Evolutionary conservation across 2,113 vertebrate species (phyloP), one percentile per base, ranked within the genome.

Genomic region (Oceanites oceanicus): DNA sequence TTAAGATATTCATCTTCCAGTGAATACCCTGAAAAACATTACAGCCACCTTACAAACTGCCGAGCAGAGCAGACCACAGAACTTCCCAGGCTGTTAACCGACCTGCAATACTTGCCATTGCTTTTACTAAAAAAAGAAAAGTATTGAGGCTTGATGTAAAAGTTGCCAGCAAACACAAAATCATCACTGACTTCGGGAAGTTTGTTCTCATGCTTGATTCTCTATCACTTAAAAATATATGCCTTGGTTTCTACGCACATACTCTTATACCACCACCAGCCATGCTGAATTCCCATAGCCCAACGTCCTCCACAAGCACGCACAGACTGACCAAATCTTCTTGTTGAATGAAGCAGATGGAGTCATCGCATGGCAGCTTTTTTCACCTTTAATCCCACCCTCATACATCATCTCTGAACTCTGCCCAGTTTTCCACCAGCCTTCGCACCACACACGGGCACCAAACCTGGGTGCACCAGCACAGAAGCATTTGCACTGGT

Each of bases 21-120:
- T 4, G 3, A 93, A 72, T 40, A 32, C 66, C 36, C 47, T 52
- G 36, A 75, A 81, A 90, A 58, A 21, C 10, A 15, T 15, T 6
- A 38, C 0, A 0, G 62, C 38, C 47, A 63, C 49, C 32, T n/a
- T 19, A 53, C 25, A 62, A 49, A 77, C 20, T 9, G 49, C 50
- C 18, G 11, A 18, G 65, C 18, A 71, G 15, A 78, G 52, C 18
- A 62, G 40, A 52, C 16, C 45, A 73, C 30, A 30, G 36, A 62
- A 73, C 12, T 22, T 55, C 34, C 14, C 2, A 0, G 13, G 12
- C 82, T 86, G 27, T 34, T 13, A 72, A 34, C 36, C 0, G 0
- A 55, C 40, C 58, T 66, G 38, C 45, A 65, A 47, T 3, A 38
- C 40, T 61, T 76, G 52, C 9, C 15, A 4, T 11, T 77, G 19